A percentile compares a stretch with the other conserved stretches of the same genome.
Conservation (phyloP, 2,888 invertebrate genomes). For the Archaeoteleia sp. region DNA sequence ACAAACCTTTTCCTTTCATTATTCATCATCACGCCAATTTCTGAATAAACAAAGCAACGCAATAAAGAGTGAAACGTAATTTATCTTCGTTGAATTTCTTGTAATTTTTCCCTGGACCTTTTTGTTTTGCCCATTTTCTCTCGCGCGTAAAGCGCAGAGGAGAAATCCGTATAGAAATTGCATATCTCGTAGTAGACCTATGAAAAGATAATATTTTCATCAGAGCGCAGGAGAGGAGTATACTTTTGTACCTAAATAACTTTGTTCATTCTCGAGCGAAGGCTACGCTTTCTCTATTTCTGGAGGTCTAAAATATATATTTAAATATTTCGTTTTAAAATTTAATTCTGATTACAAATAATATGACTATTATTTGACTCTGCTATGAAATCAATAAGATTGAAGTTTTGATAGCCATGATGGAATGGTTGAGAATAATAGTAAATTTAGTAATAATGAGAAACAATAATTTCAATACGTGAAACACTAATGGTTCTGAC, state of each 20-base stretch:
- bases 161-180: slow-evolving; percentile 10
- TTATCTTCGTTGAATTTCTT: background rate
- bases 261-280: slow-evolving; percentile 18
- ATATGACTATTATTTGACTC: too few relatives aligned
- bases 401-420: too few relatives aligned
- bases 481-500: too few relatives aligned
- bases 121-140: slow-evolving; percentile 4
- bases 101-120: background rate
- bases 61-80: background rate
- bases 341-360: too few relatives aligned
- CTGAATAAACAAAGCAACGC: background rate
- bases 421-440: too few relatives aligned
- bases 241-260: slow-evolving; percentile 37
- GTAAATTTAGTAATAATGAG: too few relatives aligned
- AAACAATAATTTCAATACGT: too few relatives aligned
- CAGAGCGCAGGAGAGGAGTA: slow-evolving; percentile 26
- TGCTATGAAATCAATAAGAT: too few relatives aligned
- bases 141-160: background rate
- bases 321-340: too few relatives aligned
- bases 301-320: too few relatives aligned
- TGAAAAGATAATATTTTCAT: slow-evolving; percentile 43
- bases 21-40: background rate
- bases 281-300: slow-evolving; percentile 43
- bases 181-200: slow-evolving; percentile 4
- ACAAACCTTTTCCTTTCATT: background rate